phyloP scores from a whole-genome alignment of 2,113 vertebrate species.

The Pithys albifrons region DNA sequence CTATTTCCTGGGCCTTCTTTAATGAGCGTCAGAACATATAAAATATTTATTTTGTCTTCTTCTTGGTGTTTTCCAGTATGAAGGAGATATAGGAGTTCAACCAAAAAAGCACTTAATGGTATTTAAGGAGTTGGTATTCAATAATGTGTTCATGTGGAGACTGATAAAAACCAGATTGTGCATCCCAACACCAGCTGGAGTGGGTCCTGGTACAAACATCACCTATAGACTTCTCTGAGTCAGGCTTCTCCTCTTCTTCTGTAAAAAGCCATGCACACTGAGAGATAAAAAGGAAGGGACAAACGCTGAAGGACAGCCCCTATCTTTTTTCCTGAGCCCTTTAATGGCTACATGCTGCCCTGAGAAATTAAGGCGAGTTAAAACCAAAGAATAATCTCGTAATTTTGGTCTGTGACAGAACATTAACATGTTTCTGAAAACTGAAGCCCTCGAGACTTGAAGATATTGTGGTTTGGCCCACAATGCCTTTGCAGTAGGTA shows the following conservation, averaged over 20 bases:
- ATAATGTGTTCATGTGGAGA: background rate
- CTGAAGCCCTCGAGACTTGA: background rate
- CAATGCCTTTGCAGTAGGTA: background rate
- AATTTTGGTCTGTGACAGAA: background rate
- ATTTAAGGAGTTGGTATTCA: background rate
- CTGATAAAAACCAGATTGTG: accelerated
- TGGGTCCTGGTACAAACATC: background rate
- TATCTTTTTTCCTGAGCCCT: background rate
- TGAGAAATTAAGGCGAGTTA: background rate
- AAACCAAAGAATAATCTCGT: background rate
- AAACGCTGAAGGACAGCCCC: background rate
- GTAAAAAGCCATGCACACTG: background rate
- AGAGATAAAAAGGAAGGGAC: background rate
- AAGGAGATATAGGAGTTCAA: background rate
- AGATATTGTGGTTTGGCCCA: background rate
- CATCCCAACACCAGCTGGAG: background rate
- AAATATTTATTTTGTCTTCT: background rate
- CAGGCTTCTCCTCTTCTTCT: background rate
- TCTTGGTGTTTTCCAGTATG: background rate
- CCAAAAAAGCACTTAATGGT: background rate
- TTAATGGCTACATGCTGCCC: background rate
- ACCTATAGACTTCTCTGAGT: background rate
- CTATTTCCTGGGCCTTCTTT: background rate
- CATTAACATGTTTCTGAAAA: background rate
- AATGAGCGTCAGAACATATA: background rate